Conservation (phyloP, 2,113 vertebrate genomes). For the Ovis canadensis region DNA sequence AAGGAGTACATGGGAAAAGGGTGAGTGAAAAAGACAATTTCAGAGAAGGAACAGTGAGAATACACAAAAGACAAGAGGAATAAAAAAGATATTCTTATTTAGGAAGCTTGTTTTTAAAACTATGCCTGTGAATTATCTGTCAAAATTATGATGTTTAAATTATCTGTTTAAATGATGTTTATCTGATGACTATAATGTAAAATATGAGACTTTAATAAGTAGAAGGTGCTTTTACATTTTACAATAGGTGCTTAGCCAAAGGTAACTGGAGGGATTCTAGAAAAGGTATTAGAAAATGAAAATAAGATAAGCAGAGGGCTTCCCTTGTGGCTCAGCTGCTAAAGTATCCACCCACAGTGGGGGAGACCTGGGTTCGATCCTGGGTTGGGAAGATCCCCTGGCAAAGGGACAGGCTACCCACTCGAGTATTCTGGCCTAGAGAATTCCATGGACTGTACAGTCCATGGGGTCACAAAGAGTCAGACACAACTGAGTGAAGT, state of each 20-base stretch:
- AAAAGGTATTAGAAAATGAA: constrained; percentile 37
- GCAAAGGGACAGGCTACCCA: background rate
- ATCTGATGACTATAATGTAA: background rate
- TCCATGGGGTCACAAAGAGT: background rate
- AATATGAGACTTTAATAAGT: constrained; percentile 29
- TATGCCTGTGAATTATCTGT: background rate
- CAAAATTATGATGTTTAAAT: background rate
- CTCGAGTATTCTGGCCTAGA: background rate
- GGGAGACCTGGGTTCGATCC: background rate
- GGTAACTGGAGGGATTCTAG: background rate
- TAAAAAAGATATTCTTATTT: background rate
- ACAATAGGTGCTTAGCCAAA: constrained; percentile 10
- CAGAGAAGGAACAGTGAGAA: constrained; percentile 20
- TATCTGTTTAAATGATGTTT: constrained; percentile 11
- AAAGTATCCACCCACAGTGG: background rate
- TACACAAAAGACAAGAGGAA: background rate
- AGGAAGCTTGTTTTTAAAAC: background rate
- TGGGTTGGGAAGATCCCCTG: background rate
- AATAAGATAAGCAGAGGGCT: background rate
- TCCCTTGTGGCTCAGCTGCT: background rate
- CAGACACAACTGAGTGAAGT: background rate
- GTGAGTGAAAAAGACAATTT: background rate
- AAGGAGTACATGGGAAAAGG: background rate
- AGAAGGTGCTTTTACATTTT: constrained; percentile 24
- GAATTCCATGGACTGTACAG: background rate